These are phyloP conservation scores for Meiosimyza decipiens DNA, from an alignment of 2,888 invertebrate species.

Conservation along the genomic window DNA sequence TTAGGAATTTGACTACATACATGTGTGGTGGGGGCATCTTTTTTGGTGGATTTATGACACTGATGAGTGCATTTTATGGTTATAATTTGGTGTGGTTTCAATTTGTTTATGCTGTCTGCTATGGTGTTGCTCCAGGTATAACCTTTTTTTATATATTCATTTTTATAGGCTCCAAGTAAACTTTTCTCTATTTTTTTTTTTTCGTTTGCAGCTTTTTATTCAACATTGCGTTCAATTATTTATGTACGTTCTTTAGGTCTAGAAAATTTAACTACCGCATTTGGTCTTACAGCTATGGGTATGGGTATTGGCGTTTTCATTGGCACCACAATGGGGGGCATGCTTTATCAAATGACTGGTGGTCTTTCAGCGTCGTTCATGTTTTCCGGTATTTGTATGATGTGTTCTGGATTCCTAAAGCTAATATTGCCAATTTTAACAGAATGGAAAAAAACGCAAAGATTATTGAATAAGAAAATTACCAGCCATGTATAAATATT, in stretches of 20 bases:
- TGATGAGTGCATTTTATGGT: conserved; percentile 74
- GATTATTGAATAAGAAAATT: too few relatives aligned
- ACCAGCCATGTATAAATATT: too few relatives aligned
- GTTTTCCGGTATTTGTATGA: conserved; percentile 57
- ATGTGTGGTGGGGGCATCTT: conserved; percentile 56
- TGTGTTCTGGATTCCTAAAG: conserved; percentile 51
- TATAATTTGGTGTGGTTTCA: conserved; percentile 54
- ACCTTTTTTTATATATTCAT: not conserved
- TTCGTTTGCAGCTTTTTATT: conserved; percentile 73
- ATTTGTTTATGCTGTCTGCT: conserved; percentile 53
- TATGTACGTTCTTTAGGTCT: conserved; percentile 81
- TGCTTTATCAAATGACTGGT: conserved; percentile 50
- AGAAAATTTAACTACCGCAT: conserved; percentile 82
- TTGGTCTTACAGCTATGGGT: conserved; percentile 79
- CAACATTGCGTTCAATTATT: conserved; percentile 80
- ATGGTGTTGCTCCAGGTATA: conserved; percentile 58
- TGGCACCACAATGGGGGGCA: conserved; percentile 69
- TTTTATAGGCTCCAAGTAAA: conserved; percentile 42
- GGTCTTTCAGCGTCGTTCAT: conserved; percentile 50
- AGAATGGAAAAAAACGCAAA: conserved; percentile 21
- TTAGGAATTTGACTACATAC: conserved; percentile 47
- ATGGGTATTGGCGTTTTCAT: conserved; percentile 80
- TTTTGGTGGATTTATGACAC: conserved; percentile 70
- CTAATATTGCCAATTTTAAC: conserved; percentile 50
- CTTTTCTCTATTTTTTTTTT: not conserved